A percentile compares a stretch with the other conserved stretches of the same genome.
Evolutionary conservation across 2,113 vertebrate species (phyloP).

Genomic region (Pachyramphus minor): DNA sequence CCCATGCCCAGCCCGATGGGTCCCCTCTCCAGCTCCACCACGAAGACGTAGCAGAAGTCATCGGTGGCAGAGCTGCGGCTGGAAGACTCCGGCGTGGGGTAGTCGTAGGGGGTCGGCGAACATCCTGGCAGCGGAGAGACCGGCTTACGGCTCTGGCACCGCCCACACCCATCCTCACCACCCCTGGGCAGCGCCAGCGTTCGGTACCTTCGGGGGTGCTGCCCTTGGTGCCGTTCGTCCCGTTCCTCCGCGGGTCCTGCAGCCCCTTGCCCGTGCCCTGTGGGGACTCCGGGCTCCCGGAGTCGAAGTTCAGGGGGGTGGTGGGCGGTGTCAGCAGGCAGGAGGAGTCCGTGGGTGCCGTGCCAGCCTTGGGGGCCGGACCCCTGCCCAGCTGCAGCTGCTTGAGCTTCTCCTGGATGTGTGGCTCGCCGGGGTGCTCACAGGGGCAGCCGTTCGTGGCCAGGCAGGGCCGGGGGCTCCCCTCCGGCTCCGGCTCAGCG

Average conservation of each 20-base stretch:
- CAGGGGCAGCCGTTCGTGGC: background rate
- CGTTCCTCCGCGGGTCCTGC: constrained; percentile 68
- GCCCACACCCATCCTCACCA: background rate
- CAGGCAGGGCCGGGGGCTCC: background rate
- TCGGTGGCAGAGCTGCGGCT: constrained; percentile 80
- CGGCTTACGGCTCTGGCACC: fast-evolving
- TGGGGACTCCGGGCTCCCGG: background rate
- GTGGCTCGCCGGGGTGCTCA: constrained; percentile 8
- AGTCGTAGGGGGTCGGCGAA: constrained; percentile 54
- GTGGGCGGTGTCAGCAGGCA: constrained; percentile 88
- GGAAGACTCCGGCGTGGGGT: constrained; percentile 80
- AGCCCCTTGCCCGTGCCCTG: constrained; percentile 61
- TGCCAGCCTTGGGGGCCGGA: constrained; percentile 14
- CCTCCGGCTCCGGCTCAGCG: background rate
- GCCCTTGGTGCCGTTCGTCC: background rate
- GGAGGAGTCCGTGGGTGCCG: constrained; percentile 70
- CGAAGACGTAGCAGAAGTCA: constrained; percentile 87
- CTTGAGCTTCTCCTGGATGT: constrained; percentile 63
- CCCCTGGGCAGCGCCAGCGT: background rate
- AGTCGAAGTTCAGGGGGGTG: constrained; percentile 82
- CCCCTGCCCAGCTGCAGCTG: constrained; percentile 72
- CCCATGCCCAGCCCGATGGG: constrained; percentile 94
- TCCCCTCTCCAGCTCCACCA: constrained; percentile 93
- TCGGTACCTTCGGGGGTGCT: constrained; percentile 75
- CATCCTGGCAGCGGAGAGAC: constrained; percentile 31